Evolutionary conservation across 2,113 vertebrate species (phyloP).

Genomic region (Melierax canorus): DNA sequence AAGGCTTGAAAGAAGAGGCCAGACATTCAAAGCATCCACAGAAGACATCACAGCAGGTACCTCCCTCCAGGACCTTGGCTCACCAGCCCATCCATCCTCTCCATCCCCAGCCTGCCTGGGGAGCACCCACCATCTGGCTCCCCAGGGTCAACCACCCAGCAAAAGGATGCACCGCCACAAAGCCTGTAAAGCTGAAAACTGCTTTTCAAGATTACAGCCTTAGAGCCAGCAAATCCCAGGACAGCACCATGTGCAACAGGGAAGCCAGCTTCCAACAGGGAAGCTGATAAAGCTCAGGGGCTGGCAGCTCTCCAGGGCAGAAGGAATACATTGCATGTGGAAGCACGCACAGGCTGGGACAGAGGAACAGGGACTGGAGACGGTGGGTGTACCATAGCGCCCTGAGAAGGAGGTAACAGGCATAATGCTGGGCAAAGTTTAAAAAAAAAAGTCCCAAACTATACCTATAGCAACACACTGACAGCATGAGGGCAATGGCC

Average conservation of each 20-base stretch:
- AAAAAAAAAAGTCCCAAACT: background rate
- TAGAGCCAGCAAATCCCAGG: background rate
- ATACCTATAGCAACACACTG: background rate
- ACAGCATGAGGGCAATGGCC: background rate
- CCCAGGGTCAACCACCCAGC: background rate
- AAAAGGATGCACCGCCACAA: rapidly evolving
- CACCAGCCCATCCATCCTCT: background rate
- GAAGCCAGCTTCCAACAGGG: background rate
- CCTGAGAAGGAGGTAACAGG: background rate
- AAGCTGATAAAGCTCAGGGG: background rate
- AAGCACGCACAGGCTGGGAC: background rate
- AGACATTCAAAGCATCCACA: background rate
- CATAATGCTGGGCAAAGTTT: background rate
- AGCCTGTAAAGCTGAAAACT: conserved; percentile 13
- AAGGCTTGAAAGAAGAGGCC: background rate
- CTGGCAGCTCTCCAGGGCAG: background rate
- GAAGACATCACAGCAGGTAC: background rate
- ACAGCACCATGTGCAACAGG: background rate
- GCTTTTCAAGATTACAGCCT: conserved; percentile 37
- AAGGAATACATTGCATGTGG: background rate
- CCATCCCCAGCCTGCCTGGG: background rate
- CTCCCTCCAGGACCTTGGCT: background rate
- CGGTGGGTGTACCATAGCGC: rapidly evolving
- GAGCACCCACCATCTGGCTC: background rate
- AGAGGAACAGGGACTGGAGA: background rate